Evolutionary conservation across 2,888 invertebrate species (phyloP).

Genomic region (Drosophila tripunctata): DNA sequence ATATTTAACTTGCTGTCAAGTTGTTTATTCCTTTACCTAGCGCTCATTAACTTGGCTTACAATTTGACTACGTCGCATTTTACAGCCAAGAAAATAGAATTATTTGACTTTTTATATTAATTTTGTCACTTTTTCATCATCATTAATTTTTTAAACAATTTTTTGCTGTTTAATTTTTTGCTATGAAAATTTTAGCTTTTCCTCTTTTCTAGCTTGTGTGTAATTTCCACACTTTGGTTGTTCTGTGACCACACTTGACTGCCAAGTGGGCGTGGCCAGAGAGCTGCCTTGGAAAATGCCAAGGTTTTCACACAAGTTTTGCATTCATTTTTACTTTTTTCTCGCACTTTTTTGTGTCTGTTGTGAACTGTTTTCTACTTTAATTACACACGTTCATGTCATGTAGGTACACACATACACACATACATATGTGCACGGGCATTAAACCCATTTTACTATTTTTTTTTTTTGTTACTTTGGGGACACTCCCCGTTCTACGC

Average conservation of each 20-base stretch:
- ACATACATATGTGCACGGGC: slow-evolving; percentile 21
- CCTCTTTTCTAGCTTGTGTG: slow-evolving; percentile 9
- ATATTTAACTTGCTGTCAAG: slow-evolving; percentile 30
- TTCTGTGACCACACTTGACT: slow-evolving; percentile 15
- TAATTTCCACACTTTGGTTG: slow-evolving; percentile 19
- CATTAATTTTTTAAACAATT: not conserved
- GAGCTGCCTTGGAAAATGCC: slow-evolving; percentile 30
- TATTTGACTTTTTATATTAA: not conserved
- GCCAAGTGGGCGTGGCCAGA: slow-evolving; percentile 10
- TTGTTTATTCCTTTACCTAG: slow-evolving; percentile 13
- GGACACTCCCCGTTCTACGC: not conserved
- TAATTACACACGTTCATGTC: slow-evolving; percentile 59
- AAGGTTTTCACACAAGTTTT: slow-evolving; percentile 36
- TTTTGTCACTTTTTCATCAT: not conserved
- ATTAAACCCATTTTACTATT: slow-evolving; percentile 15
- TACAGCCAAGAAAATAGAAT: too few relatives aligned
- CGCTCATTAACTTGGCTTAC: slow-evolving; percentile 7
- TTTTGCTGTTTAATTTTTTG: not conserved
- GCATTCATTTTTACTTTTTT: not conserved
- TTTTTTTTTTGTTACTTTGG: not conserved
- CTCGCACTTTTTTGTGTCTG: slow-evolving; percentile 1
- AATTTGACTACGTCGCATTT: not conserved
- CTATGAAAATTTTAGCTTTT: not conserved
- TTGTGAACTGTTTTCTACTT: slow-evolving; percentile 31
- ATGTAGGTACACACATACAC: too few relatives aligned